A percentile compares a stretch with the other conserved stretches of the same genome.
Conservation (phyloP, 2,888 invertebrate species). For the Chrysolina haemoptera region DNA sequence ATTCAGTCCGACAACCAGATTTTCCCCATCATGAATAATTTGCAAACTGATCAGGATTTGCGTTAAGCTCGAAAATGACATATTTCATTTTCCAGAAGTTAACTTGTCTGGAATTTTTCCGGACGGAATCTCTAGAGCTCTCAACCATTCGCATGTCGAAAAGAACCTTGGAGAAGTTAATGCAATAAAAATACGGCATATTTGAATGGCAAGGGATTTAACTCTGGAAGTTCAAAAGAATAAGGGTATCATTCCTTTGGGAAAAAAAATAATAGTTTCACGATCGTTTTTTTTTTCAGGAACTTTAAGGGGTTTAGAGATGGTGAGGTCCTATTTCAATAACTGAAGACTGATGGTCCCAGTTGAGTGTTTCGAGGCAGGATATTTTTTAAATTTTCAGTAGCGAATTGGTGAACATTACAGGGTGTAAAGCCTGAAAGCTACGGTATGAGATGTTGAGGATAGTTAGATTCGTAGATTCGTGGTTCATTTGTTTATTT, state of each 20-base stretch:
- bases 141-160: neutral
- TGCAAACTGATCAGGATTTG: slow-evolving; percentile 8
- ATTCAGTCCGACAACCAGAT: neutral
- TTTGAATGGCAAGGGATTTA: neutral
- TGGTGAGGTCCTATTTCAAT: no score
- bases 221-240: no score
- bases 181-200: neutral
- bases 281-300: neutral
- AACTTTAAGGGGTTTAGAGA: no score
- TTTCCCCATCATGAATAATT: slow-evolving; percentile 10
- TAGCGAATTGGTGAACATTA: no score
- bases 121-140: neutral
- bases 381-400: no score
- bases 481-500: no score
- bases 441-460: no score
- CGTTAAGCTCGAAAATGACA: neutral
- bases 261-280: neutral
- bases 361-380: no score
- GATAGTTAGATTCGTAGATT: no score
- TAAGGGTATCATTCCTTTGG: neutral
- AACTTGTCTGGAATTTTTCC: neutral
- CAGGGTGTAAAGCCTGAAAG: no score
- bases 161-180: neutral
- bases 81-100: neutral
- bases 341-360: no score